Percentiles rank a stretch among this genome's conserved stretches.
Conservation (phyloP, 2,888 invertebrate species). For the Dasysyrphus tricinctus region DNA sequence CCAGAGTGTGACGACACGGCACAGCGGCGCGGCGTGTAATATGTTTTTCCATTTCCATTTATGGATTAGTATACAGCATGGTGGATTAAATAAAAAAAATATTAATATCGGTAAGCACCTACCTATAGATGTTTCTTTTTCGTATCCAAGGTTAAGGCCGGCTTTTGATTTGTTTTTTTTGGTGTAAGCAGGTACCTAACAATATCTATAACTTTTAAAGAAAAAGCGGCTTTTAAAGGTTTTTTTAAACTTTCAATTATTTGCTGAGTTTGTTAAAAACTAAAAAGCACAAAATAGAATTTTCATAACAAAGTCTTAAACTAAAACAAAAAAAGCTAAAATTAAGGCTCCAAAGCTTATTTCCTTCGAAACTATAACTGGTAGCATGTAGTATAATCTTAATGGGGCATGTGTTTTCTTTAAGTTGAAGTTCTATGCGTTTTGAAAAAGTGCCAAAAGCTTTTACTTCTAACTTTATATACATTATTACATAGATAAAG, state of each 20-base stretch:
- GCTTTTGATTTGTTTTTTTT: constrained; percentile 46
- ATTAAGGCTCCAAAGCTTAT: neutral
- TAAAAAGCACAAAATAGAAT: neutral
- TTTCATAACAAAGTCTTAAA: neutral
- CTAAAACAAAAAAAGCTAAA: neutral
- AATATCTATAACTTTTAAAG: constrained; percentile 9
- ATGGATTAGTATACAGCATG: constrained; percentile 26
- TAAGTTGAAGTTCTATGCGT: neutral
- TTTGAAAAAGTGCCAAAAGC: constrained; percentile 15
- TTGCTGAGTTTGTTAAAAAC: no score
- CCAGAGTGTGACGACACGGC: constrained; percentile 26
- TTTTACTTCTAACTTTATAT: neutral
- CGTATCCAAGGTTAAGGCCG: constrained; percentile 69
- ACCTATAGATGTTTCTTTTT: constrained; percentile 15
- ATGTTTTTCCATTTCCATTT: constrained; percentile 58
- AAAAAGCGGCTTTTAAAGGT: neutral
- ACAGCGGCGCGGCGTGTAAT: neutral
- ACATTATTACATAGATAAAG: no score
- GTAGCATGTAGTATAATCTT: no score
- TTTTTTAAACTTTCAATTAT: neutral
- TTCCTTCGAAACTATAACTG: no score
- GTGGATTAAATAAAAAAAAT: constrained; percentile 3
- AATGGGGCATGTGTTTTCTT: neutral
- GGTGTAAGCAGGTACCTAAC: neutral
- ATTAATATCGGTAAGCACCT: constrained; percentile 24